Conservation (phyloP, 2,888 invertebrate species). For the Emmelina monodactyla region DNA sequence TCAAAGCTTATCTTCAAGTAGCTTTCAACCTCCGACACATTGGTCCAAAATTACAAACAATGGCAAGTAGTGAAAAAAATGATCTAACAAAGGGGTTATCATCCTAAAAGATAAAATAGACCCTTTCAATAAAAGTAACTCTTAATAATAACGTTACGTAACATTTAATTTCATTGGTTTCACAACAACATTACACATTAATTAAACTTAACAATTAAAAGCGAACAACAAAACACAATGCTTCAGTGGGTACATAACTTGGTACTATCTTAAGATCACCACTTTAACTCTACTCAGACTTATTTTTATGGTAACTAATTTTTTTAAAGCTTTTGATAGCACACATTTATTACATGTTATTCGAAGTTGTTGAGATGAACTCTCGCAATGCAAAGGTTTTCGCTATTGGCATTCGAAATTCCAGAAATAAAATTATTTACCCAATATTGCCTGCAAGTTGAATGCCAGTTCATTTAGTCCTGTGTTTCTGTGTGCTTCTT, state of each 20-base stretch:
- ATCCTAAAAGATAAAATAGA: neutral
- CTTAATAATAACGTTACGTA: conserved; percentile 13
- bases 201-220: conserved; percentile 19
- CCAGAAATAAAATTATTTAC: too few relatives aligned
- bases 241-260: conserved; percentile 31
- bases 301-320: conserved; percentile 22
- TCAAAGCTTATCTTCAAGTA: too few relatives aligned
- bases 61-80: too few relatives aligned
- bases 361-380: neutral
- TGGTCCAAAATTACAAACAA: too few relatives aligned
- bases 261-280: conserved; percentile 7
- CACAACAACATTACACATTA: conserved; percentile 19
- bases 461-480: too few relatives aligned
- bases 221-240: conserved; percentile 36
- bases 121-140: neutral
- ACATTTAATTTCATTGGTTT: conserved; percentile 48
- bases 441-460: too few relatives aligned
- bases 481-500: neutral
- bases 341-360: neutral
- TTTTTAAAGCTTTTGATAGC: conserved; percentile 25
- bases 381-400: neutral
- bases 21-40: too few relatives aligned
- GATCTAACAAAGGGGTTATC: too few relatives aligned
- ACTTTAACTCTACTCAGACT: conserved; percentile 22
- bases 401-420: conserved; percentile 5